Evolutionary conservation across 2,113 vertebrate genomes (phyloP), one percentile per base, ranked within the genome.

Genomic region (Hydrolagus affinis): DNA sequence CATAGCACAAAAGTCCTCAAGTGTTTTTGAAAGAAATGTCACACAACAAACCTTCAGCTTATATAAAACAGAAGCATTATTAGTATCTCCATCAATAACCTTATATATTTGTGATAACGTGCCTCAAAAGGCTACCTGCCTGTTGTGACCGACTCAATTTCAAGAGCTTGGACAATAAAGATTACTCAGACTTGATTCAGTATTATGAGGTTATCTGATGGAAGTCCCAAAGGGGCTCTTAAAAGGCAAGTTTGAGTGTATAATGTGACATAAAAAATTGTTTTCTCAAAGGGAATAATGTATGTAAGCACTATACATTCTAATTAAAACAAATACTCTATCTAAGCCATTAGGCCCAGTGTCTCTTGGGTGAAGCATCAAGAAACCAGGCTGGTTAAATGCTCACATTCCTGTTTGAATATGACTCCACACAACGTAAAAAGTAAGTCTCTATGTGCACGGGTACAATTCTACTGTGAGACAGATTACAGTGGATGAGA

Each of bases 391-490:
- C 89, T 86, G 89, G 88, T 68, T 89, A 60, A 89, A 90, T 91
- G 88, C 88, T 88, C 88, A 89, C 88, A 89, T 90, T 90, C 92
- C 90, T 89, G 88, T 87, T 91, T 90, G 86, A 44, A 44, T 44
- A 86, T 89, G 86, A 89, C 80, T 89, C 91, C 89, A 91, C 86
- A 88, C 32, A 86, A 90, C 86, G 89, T 87, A 88, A 87, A 89
- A 90, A 90, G 91, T 11, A 91, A 90, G 90, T 90, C 87, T 91
- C 87, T 88, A 89, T 87, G 87, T 64, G 72, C 89, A 89, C 87
- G 88, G 86, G 88, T 89, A 88, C 89, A 88, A 90, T 86, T 87
- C 86, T 88, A 90, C 88, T 86, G 86, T 88, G 88, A 91, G 60
- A 88, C 86, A 89, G 89, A 90, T 91, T 90, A 88, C 86, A 89